phyloP scores from a whole-genome alignment of 2,113 vertebrate species.

The Laticauda colubrina region DNA sequence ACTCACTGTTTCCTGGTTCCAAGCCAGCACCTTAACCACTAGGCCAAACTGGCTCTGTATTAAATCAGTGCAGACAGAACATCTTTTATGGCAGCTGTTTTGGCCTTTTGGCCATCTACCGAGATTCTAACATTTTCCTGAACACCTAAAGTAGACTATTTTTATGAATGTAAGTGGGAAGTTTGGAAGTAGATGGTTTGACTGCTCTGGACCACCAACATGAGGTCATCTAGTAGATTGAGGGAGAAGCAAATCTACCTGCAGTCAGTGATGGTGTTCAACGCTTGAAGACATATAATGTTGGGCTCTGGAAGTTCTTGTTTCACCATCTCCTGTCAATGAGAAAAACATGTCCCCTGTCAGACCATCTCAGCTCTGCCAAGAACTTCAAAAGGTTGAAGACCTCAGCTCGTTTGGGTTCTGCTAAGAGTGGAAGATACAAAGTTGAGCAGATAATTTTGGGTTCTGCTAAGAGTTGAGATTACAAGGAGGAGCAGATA shows the following conservation, averaged over 20 bases:
- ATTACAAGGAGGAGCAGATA: no score
- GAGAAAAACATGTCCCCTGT: not conserved
- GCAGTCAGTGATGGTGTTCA: slow-evolving; percentile 4
- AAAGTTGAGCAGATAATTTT: not conserved
- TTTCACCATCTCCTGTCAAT: slow-evolving; percentile 24
- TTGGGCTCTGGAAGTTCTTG: slow-evolving; percentile 5
- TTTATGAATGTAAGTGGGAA: not conserved
- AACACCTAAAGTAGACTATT: not conserved
- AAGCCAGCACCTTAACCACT: no score
- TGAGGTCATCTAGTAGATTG: no score
- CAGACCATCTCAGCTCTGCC: no score
- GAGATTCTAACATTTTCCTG: not conserved
- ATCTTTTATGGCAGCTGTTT: not conserved
- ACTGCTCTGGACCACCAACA: not conserved
- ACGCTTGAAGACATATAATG: not conserved
- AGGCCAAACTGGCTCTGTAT: not conserved
- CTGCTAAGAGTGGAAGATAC: not conserved
- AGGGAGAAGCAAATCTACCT: not conserved
- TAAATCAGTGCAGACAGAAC: not conserved
- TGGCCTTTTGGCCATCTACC: not conserved
- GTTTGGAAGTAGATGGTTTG: not conserved
- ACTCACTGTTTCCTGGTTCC: no score
- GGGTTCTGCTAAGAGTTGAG: not conserved
- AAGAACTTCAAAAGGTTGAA: not conserved
- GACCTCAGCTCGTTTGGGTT: not conserved